These are phyloP conservation scores for Netelia melanura DNA, from an alignment of 2,888 invertebrate genomes.

Conservation along the genomic window DNA sequence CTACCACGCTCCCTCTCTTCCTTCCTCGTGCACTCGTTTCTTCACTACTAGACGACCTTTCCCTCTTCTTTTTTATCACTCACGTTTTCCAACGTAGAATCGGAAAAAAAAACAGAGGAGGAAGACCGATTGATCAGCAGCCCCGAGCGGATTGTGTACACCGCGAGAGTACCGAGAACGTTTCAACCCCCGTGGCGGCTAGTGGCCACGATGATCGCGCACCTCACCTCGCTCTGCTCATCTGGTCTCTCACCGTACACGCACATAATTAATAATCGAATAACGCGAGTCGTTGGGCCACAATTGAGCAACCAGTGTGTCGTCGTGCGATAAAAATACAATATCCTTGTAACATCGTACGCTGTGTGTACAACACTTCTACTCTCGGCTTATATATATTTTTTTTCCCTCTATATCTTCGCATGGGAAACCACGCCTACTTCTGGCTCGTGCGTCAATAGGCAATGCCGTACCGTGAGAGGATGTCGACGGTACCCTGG, in stretches of 20 bases:
- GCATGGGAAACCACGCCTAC: conserved; percentile 84
- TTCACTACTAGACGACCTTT: conserved; percentile 13
- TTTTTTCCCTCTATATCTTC: conserved; percentile 32
- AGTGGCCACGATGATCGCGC: conserved; percentile 75
- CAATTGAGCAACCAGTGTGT: conserved; percentile 67
- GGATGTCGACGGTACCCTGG: conserved; percentile 8
- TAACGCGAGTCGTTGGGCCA: conserved; percentile 74
- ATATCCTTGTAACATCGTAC: conserved; percentile 67
- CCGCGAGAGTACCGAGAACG: conserved; percentile 44
- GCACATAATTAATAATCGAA: conserved; percentile 81
- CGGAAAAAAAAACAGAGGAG: conserved; percentile 24
- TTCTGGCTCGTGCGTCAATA: conserved; percentile 82
- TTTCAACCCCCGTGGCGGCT: conserved; percentile 78
- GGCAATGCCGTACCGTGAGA: conserved; percentile 80
- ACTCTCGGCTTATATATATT: conserved; percentile 13
- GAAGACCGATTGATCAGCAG: conserved; percentile 23
- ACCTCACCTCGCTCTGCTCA: conserved; percentile 78
- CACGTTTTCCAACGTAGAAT: conserved; percentile 27
- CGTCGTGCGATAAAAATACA: conserved; percentile 69
- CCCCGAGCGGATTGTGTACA: not conserved
- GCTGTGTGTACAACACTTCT: conserved; percentile 49
- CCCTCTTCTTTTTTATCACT: conserved; percentile 10
- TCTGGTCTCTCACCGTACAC: conserved; percentile 78
- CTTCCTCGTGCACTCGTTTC: not conserved
- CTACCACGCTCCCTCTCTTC: not conserved